A percentile compares a stretch with the other conserved stretches of the same genome.
phyloP scores from a whole-genome alignment of 2,888 invertebrate genomes.

The Dasysyrphus tricinctus region DNA sequence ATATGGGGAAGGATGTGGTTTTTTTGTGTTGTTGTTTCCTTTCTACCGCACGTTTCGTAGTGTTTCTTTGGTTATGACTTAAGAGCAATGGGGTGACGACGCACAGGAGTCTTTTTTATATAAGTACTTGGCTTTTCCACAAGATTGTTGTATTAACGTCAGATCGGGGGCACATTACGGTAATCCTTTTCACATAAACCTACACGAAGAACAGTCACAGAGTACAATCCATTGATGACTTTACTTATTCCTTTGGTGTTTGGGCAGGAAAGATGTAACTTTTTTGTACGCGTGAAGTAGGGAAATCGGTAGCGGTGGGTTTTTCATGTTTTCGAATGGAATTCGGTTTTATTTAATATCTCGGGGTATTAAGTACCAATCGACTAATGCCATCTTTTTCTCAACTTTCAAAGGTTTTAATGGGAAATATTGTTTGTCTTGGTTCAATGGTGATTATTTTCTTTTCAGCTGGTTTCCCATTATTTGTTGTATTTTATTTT shows the following conservation, averaged over 20 bases:
- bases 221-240: constrained; percentile 38
- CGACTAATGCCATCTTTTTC: constrained; percentile 11
- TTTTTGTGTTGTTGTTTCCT: not conserved
- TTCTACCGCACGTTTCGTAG: not conserved
- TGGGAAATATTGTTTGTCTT: constrained; percentile 68
- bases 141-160: constrained; percentile 65
- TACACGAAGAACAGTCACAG: not conserved
- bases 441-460: constrained; percentile 68
- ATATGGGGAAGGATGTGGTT: not conserved
- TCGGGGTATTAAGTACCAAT: constrained; percentile 15
- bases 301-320: not conserved
- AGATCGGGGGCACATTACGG: constrained; percentile 63
- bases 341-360: constrained; percentile 43
- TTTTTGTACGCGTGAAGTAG: constrained; percentile 4
- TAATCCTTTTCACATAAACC: constrained; percentile 62
- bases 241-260: constrained; percentile 19
- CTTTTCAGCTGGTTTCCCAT: constrained; percentile 45
- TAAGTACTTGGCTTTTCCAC: constrained; percentile 39
- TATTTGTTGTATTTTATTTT: constrained; percentile 6
- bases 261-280: constrained; percentile 28
- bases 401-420: constrained; percentile 41
- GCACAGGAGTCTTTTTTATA: constrained; percentile 22
- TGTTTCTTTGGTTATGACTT: constrained; percentile 1
- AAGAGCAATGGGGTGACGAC: not conserved
- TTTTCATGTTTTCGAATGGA: constrained; percentile 41